Base-by-base conservation (phyloP, 2,797 vertebrate species). In the Vireo griseus region DNA sequence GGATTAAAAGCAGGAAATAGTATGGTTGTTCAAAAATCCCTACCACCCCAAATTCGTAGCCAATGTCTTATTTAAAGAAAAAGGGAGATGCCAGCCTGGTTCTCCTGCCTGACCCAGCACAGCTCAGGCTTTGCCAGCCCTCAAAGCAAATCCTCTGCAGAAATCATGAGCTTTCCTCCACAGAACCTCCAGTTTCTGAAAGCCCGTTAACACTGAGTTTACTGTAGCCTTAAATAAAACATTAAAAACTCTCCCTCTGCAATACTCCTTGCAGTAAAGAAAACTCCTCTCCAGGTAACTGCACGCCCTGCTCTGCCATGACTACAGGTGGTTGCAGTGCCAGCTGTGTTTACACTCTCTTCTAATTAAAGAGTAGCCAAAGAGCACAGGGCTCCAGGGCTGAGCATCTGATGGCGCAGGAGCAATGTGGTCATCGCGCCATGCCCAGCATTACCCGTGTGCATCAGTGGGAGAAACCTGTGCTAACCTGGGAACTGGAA, bases 371-470 rank as follows among this genome's bases (percentile, higher is more conserved):
- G 24, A 26, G 9, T 2, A 26, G 10, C 40, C 37, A 62, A 48
- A 14, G 28, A 31, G 16, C 31, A 5, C 18, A 4, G 0, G 2
- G 52, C 21, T 76, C 37, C 24, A 0, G 26, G 28, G 13, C 1
- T 20, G 62, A 31, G 16, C 19, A 14, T 10, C 47, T 0, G 1
- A 11, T 6, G 54, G 47, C 0, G 1, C 40, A 4, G 55, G 13
- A 9, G 11, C 0, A 5, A 16, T 0, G 20, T 5, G 50, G 39
- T 10, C 54, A 21, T 4, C 1, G 2, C 25, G 42, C 48, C 37
- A 4, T 1, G 37, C 26, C 11, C 1, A 4, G 58, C 50, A 40
- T 7, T 48, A 16, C 4, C 18, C 0, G 0, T 22, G 1, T 5
- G 25, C 19, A 13, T 1, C 29, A 19, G 16, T 5, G 29, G 54